These are phyloP conservation scores for Notiomystis cincta DNA, from an alignment of 2,113 vertebrate species.

Conservation along the genomic window DNA sequence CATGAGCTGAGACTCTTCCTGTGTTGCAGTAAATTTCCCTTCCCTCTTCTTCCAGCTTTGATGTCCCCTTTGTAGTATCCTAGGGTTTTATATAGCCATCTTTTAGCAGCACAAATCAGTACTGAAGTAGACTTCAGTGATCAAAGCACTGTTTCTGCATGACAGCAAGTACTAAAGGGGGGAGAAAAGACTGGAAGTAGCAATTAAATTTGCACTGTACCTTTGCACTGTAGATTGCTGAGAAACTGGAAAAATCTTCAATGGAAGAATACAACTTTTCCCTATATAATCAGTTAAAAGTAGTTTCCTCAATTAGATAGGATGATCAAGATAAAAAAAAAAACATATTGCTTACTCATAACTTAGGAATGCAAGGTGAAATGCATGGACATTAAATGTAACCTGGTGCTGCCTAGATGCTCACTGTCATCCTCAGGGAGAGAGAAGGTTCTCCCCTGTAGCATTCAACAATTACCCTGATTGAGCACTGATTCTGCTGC, in stretches of 20 bases:
- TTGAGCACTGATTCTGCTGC: neutral
- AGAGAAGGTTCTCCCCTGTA: neutral
- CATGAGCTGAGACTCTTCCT: neutral
- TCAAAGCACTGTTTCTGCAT: neutral
- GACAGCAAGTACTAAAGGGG: neutral
- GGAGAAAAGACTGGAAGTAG: neutral
- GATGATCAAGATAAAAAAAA: neutral
- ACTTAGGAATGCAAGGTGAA: neutral
- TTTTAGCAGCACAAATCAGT: neutral
- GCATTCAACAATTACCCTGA: neutral
- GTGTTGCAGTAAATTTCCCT: neutral
- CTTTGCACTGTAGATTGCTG: neutral
- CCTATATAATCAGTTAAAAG: neutral
- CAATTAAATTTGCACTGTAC: neutral
- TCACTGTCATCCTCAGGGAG: neutral
- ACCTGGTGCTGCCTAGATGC: neutral
- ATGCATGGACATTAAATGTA: neutral
- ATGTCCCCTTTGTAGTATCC: neutral
- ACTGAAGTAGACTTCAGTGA: neutral
- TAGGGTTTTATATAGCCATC: neutral
- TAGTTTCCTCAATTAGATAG: neutral
- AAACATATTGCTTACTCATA: neutral
- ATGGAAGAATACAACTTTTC: neutral
- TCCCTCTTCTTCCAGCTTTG: neutral
- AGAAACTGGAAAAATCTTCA: neutral